Evolutionary conservation across 1,140 invertebrate genomes (phyloP).

Genomic region (Pseudomyrmex concolor): DNA sequence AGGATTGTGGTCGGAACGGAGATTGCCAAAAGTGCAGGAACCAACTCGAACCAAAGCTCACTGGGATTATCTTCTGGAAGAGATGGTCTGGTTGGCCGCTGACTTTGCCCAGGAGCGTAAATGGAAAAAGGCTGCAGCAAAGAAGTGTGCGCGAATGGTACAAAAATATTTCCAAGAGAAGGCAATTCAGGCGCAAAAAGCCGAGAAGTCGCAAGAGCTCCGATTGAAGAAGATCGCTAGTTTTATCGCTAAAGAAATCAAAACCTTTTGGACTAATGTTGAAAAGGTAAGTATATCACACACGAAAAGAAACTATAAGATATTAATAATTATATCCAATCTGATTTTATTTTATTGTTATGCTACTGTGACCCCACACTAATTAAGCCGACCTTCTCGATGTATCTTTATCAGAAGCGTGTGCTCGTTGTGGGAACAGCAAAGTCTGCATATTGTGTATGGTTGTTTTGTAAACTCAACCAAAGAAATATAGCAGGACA

Average conservation of each 20-base stretch:
- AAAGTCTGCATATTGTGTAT: slow-evolving; percentile 73
- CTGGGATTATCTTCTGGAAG: slow-evolving; percentile 99
- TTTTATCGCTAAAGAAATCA: slow-evolving; percentile 96
- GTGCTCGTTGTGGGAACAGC: slow-evolving; percentile 85
- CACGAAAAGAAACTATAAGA: background rate
- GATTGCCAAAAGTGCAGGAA: slow-evolving; percentile 96
- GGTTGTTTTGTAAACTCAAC: slow-evolving; percentile 65
- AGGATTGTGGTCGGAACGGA: slow-evolving; percentile 96
- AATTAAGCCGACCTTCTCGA: slow-evolving; percentile 84
- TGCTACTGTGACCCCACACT: slow-evolving; percentile 79
- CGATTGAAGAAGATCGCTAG: slow-evolving; percentile 94
- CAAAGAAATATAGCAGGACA: slow-evolving; percentile 74
- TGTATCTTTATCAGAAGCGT: slow-evolving; percentile 79
- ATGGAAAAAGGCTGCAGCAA: slow-evolving; percentile 98
- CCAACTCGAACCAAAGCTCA: slow-evolving; percentile 96
- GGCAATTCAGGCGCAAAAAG: slow-evolving; percentile 93
- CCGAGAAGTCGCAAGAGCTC: slow-evolving; percentile 96
- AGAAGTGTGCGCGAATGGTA: slow-evolving; percentile 96
- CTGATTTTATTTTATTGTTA: no score
- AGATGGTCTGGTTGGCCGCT: slow-evolving; percentile 99
- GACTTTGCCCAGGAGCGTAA: slow-evolving; percentile 99
- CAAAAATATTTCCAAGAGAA: slow-evolving; percentile 98
- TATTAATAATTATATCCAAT: background rate
- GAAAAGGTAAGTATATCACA: slow-evolving; percentile 90
- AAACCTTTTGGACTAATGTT: slow-evolving; percentile 98